Conservation (phyloP, 2,888 invertebrate species). For the Agriotes lineatus region DNA sequence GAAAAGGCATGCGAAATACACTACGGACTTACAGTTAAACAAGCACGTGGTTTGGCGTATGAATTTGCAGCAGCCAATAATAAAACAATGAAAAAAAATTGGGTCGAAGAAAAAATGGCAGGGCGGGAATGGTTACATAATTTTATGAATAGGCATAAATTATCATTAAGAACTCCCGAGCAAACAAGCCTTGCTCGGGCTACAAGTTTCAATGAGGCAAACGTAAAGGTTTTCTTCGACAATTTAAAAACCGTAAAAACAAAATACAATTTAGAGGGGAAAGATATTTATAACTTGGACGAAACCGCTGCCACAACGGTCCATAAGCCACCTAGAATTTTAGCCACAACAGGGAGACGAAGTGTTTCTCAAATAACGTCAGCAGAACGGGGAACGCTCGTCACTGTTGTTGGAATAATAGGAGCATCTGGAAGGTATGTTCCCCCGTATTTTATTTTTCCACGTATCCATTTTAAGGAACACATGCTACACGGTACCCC, state of each 20-base stretch:
- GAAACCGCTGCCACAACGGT: constrained; percentile 37
- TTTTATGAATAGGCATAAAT: constrained; percentile 27
- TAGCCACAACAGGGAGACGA: constrained; percentile 29
- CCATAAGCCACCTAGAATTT: constrained; percentile 36
- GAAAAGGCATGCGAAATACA: constrained; percentile 29
- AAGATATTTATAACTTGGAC: constrained; percentile 36
- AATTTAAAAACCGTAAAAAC: constrained; percentile 35
- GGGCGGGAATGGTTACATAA: constrained; percentile 34
- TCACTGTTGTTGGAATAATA: constrained; percentile 35
- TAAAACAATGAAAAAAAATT: constrained; percentile 28
- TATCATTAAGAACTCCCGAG: constrained; percentile 32
- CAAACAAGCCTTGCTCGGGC: constrained; percentile 39
- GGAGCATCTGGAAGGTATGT: constrained; percentile 37
- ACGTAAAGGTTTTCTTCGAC: constrained; percentile 33
- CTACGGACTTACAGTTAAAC: constrained; percentile 51
- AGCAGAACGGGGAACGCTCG: constrained; percentile 32
- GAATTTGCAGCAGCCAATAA: constrained; percentile 46
- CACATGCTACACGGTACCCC: constrained; percentile 43
- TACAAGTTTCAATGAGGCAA: constrained; percentile 43
- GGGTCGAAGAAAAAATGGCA: constrained; percentile 34
- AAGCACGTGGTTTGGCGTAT: constrained; percentile 51
- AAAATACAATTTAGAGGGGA: constrained; percentile 26
- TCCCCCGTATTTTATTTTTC: constrained; percentile 42
- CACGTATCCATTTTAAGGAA: constrained; percentile 39
- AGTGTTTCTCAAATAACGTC: constrained; percentile 28